Conservation (phyloP, 2,797 vertebrate genomes). For the Pachyuromys duprasi region DNA sequence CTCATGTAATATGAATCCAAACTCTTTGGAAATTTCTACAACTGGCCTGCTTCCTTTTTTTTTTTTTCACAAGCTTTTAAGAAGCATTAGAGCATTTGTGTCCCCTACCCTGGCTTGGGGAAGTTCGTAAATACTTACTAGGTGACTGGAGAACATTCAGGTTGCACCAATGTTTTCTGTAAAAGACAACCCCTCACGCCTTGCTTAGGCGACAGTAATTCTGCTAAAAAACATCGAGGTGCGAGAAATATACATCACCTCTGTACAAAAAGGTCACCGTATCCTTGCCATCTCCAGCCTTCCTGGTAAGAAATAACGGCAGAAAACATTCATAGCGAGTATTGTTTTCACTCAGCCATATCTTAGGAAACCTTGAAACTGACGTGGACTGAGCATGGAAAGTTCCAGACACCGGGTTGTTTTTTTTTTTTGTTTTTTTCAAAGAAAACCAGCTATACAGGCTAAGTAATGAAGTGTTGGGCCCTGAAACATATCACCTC, state of each 20-base stretch:
- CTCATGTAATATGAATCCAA: background rate
- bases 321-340: constrained; percentile 56
- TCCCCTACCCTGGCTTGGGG: constrained; percentile 56
- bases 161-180: constrained; percentile 70
- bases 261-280: constrained; percentile 40
- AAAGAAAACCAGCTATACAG: constrained; percentile 68
- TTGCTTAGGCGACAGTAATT: background rate
- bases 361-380: constrained; percentile 78
- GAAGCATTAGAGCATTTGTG: constrained; percentile 64
- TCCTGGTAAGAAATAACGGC: constrained; percentile 62
- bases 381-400: constrained; percentile 66
- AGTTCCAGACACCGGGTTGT: constrained; percentile 71
- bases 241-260: constrained; percentile 21
- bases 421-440: constrained; percentile 62
- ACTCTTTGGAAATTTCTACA: constrained; percentile 68
- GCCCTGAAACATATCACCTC: constrained; percentile 58
- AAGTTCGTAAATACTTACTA: constrained; percentile 82
- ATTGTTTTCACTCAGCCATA: constrained; percentile 73
- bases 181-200: constrained; percentile 41
- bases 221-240: constrained; percentile 27
- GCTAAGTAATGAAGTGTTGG: constrained; percentile 36
- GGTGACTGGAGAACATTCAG: constrained; percentile 72
- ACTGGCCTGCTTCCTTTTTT: constrained; percentile 69
- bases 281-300: constrained; percentile 46
- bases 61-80: constrained; percentile 51